Base-by-base conservation (phyloP, 2,113 vertebrate genomes). In the Monopterus albus region DNA sequence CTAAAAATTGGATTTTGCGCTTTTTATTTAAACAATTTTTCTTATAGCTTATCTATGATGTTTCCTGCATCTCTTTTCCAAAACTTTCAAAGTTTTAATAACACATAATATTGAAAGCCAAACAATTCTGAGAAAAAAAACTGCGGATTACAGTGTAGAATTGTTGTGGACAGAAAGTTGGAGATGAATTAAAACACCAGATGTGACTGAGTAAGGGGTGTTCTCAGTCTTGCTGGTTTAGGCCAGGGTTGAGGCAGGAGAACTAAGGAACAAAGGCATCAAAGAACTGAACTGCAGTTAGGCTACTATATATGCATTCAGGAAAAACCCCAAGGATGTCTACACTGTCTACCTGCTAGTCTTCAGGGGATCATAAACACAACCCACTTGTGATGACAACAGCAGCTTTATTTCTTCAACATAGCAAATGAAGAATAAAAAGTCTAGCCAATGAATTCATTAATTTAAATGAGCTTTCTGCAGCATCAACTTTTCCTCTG, bases 221-320 rank as follows among this genome's bases (percentile, higher is more conserved):
- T 21, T 11, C 31, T 39, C 12, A 39, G 20, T 17, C 6, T 26
- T 53, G 23, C 18, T 26, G 26, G 43, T 59, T 38, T 36, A 45
- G 10, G 8, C 1, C 7, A 31, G 15, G 50, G 28, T 33, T 35
- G 10, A 9, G 17, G 25, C 20, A 18, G 23, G 10, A 35, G 3
- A 65, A 25, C 6, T 15, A 21, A 18, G 21, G 6, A 43, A 15
- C 8, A 15, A 25, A 46, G 18, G 38, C 23, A 42, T 45, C n/a
- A n/a, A n/a, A n/a, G n/a, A n/a, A n/a, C n/a, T n/a, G n/a, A n/a
- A n/a, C n/a, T n/a, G n/a, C n/a, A n/a, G n/a, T n/a, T n/a, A n/a
- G n/a, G n/a, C n/a, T n/a, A n/a, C n/a, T n/a, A n/a, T n/a, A n/a
- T 7, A 63, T 43, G 12, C 36, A 17, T 46, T 40, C 43, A 55